Evolutionary conservation across 2,797 vertebrate species (phyloP).

Genomic region (Acridotheres tristis): DNA sequence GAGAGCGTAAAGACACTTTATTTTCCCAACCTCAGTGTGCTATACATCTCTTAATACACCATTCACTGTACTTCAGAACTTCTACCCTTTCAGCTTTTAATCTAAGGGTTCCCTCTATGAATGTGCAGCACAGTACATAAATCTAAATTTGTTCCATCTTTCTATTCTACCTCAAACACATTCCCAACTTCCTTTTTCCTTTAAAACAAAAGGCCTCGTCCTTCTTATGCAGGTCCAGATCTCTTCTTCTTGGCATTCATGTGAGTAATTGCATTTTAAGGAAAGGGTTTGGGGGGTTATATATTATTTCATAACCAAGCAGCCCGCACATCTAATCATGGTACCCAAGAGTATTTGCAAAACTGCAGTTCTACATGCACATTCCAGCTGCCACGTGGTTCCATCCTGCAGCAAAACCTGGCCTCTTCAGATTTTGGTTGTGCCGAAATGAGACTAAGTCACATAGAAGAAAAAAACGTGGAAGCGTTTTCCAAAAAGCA

Average conservation of each 20-base stretch:
- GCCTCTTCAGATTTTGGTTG: background rate
- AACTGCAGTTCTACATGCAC: background rate
- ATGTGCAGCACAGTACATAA: background rate
- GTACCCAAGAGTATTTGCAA: background rate
- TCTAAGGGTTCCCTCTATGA: background rate
- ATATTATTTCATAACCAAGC: background rate
- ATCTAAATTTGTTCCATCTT: background rate
- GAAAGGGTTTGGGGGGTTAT: background rate
- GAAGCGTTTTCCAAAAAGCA: background rate
- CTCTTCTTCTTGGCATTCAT: background rate
- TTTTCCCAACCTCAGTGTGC: background rate
- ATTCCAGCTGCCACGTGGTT: background rate
- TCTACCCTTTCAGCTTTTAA: background rate
- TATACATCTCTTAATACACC: background rate
- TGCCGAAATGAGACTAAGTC: background rate
- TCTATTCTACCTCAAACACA: background rate
- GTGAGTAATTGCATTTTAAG: background rate
- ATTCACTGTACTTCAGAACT: background rate
- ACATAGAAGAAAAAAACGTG: background rate
- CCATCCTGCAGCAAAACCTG: background rate
- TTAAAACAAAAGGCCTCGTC: background rate
- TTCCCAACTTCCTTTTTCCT: background rate
- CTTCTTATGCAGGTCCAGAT: background rate
- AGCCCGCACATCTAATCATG: background rate
- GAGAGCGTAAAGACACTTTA: background rate